Conservation (phyloP, 1,140 invertebrate species). For the Drosophila kohkoa region DNA sequence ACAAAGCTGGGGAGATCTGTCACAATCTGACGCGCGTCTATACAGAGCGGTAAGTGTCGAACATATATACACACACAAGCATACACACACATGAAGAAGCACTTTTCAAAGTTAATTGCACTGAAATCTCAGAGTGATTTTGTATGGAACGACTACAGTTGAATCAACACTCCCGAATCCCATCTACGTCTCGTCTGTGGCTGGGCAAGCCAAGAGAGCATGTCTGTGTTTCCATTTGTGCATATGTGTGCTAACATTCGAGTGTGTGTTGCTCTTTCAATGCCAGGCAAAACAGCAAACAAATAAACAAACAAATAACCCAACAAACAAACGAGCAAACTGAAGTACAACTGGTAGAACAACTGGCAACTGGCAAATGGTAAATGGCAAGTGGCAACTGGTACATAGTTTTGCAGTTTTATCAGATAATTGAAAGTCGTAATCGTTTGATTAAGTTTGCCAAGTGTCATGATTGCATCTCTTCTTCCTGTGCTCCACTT, state of each 20-base stretch:
- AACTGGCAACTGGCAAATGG: background rate
- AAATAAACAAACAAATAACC: constrained; percentile 23
- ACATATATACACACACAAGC: background rate
- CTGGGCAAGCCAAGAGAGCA: constrained; percentile 12
- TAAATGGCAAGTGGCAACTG: constrained; percentile 13
- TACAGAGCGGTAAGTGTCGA: constrained; percentile 75
- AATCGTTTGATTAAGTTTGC: constrained; percentile 78
- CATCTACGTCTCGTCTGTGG: constrained; percentile 19
- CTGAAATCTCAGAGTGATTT: constrained; percentile 41
- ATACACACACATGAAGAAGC: constrained; percentile 42
- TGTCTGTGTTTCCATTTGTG: background rate
- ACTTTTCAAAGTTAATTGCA: constrained; percentile 36
- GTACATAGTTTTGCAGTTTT: constrained; percentile 60
- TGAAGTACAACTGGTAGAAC: constrained; percentile 25
- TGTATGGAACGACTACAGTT: constrained; percentile 12
- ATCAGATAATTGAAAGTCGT: constrained; percentile 82
- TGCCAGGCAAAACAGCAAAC: constrained; percentile 19
- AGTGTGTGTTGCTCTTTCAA: constrained; percentile 51
- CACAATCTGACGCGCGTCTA: constrained; percentile 84
- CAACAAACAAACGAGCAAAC: constrained; percentile 37
- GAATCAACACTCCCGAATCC: background rate
- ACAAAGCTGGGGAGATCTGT: constrained; percentile 90
- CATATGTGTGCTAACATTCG: background rate
- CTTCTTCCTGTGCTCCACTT: too few species aligned
- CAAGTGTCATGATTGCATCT: constrained; percentile 78